Conservation (phyloP, 2,797 vertebrate genomes). For the Esox masquinongy region DNA sequence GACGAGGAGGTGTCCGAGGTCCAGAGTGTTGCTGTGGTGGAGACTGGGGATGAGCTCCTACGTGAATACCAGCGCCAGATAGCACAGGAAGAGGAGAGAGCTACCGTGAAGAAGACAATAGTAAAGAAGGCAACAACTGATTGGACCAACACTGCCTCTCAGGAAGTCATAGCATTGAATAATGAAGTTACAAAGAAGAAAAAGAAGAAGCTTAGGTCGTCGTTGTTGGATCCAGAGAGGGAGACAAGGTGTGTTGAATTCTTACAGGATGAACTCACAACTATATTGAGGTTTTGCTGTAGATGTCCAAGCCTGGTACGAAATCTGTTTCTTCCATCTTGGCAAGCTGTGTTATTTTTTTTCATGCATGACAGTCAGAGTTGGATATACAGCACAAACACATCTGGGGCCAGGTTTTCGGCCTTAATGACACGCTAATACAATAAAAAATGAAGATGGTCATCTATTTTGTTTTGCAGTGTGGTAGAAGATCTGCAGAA, state of each 20-base stretch:
- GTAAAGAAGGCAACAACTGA: conserved; percentile 75
- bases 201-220: conserved; percentile 82
- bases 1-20: conserved; percentile 36
- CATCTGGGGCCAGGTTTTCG: neutral
- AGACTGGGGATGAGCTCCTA: conserved; percentile 79
- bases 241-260: conserved; percentile 66
- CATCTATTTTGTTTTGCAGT: conserved; percentile 20
- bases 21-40: conserved; percentile 54
- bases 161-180: conserved; percentile 64
- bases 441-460: neutral
- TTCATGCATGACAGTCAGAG: neutral
- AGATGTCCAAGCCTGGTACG: neutral
- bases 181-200: conserved; percentile 86
- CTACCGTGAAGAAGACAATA: conserved; percentile 75
- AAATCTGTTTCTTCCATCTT: neutral
- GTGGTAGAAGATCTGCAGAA: conserved; percentile 52
- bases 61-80: conserved; percentile 84
- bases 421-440: neutral
- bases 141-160: conserved; percentile 64
- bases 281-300: conserved; percentile 3
- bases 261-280: neutral
- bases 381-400: neutral
- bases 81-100: conserved; percentile 79
- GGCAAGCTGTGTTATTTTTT: neutral
- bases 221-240: conserved; percentile 57